Conservation (phyloP, 2,888 invertebrate species). For the Aphelenchoides bicaudatus region DNA sequence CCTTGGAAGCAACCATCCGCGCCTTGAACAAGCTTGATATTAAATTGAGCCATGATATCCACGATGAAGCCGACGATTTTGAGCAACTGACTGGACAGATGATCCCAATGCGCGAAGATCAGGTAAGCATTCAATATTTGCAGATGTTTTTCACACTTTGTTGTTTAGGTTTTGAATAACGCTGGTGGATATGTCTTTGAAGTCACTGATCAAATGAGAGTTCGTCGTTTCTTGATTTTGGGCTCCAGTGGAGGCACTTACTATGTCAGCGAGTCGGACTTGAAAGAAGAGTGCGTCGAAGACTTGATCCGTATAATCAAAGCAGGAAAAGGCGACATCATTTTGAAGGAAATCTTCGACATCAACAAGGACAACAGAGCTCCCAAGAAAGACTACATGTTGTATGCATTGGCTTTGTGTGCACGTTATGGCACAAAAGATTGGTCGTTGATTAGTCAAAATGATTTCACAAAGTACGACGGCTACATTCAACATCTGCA, state of each 20-base stretch:
- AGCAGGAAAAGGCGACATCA: conserved; percentile 55
- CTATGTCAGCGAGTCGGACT: conserved; percentile 53
- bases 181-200: conserved; percentile 60
- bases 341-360: conserved; percentile 56
- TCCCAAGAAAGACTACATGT: conserved; percentile 63
- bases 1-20: too few species aligned
- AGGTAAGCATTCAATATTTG: conserved; percentile 33
- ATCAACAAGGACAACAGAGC: conserved; percentile 61
- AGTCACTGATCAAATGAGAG: conserved; percentile 58
- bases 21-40: too few species aligned
- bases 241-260: conserved; percentile 60
- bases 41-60: not conserved
- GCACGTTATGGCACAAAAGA: conserved; percentile 60
- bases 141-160: conserved; percentile 22
- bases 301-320: conserved; percentile 59
- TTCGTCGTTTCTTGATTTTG: conserved; percentile 62
- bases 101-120: conserved; percentile 41
- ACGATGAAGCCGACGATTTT: not conserved
- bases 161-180: conserved; percentile 47
- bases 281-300: conserved; percentile 59
- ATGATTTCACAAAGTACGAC: conserved; percentile 38
- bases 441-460: conserved; percentile 13
- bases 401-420: conserved; percentile 70
- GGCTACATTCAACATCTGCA: conserved; percentile 39
- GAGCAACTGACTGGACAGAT: conserved; percentile 37